These are phyloP conservation scores for Apotomis betuletana DNA, from an alignment of 2,888 invertebrate genomes.

Conservation along the genomic window DNA sequence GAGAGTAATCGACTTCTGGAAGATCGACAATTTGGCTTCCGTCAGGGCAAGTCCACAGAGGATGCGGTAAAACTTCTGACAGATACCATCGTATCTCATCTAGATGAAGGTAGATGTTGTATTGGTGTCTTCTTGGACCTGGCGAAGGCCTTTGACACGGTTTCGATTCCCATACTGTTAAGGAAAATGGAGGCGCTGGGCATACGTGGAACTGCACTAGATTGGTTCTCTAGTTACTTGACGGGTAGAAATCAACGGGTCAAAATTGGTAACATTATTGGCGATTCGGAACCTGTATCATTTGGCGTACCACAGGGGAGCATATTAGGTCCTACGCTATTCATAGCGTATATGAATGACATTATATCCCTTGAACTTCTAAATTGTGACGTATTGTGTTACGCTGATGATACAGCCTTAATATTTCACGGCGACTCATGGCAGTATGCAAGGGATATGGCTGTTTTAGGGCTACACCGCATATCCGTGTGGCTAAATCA, in stretches of 20 bases:
- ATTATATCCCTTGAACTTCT: neutral
- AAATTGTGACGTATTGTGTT: neutral
- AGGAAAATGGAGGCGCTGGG: slow-evolving; percentile 27
- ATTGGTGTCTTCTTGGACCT: neutral
- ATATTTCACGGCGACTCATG: neutral
- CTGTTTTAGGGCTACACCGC: neutral
- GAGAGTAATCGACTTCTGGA: slow-evolving; percentile 21
- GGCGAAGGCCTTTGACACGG: neutral
- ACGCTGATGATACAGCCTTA: slow-evolving; percentile 2
- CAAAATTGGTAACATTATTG: neutral
- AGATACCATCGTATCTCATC: neutral
- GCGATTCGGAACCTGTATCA: too few species aligned
- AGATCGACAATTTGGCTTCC: slow-evolving; percentile 39
- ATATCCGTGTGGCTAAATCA: neutral
- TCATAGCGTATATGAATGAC: slow-evolving; percentile 33
- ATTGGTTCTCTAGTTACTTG: slow-evolving; percentile 34
- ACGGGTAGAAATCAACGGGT: neutral
- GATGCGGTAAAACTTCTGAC: slow-evolving; percentile 7
- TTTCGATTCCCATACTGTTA: slow-evolving; percentile 13
- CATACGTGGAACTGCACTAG: slow-evolving; percentile 18
- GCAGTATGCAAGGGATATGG: neutral
- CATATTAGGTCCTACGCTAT: slow-evolving; percentile 35
- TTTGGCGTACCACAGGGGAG: slow-evolving; percentile 42
- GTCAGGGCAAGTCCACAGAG: slow-evolving; percentile 25
- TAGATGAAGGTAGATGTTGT: neutral